phyloP scores from a whole-genome alignment of 2,113 vertebrate species.

The Tetrao urogallus region DNA sequence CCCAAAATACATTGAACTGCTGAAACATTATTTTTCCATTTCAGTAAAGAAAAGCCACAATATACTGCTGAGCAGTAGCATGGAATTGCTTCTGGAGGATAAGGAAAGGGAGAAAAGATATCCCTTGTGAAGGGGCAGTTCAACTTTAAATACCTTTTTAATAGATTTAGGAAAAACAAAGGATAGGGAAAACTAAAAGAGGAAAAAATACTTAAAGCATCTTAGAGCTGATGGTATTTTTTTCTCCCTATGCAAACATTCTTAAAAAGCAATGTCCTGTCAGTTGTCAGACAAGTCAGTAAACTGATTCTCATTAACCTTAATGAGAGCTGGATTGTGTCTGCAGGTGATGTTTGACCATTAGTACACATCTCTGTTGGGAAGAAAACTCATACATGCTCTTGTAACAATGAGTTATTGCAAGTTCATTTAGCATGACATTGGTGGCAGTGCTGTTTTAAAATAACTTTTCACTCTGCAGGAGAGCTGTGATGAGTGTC shows the following conservation, averaged over 20 bases:
- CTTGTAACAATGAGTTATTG: background rate
- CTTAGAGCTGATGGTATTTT: background rate
- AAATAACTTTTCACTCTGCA: background rate
- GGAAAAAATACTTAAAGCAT: background rate
- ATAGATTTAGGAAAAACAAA: background rate
- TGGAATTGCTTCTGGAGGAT: background rate
- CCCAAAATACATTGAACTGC: background rate
- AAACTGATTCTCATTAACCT: background rate
- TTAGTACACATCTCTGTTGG: background rate
- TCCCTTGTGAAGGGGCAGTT: background rate
- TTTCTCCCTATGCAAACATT: background rate
- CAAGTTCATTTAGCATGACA: background rate
- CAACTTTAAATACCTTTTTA: background rate
- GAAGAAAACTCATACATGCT: background rate
- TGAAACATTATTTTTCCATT: background rate
- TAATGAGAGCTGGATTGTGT: conserved; percentile 15
- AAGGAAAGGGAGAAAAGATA: background rate
- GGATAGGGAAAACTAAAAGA: background rate
- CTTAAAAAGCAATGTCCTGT: background rate
- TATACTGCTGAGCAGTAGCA: background rate
- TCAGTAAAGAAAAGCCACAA: background rate
- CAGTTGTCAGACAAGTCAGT: background rate
- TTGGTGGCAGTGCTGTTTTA: background rate
- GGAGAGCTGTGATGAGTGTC: background rate
- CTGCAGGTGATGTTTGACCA: background rate